These are phyloP conservation scores for Aphaenogaster floridana DNA, from an alignment of 1,140 invertebrate species.

Conservation along the genomic window DNA sequence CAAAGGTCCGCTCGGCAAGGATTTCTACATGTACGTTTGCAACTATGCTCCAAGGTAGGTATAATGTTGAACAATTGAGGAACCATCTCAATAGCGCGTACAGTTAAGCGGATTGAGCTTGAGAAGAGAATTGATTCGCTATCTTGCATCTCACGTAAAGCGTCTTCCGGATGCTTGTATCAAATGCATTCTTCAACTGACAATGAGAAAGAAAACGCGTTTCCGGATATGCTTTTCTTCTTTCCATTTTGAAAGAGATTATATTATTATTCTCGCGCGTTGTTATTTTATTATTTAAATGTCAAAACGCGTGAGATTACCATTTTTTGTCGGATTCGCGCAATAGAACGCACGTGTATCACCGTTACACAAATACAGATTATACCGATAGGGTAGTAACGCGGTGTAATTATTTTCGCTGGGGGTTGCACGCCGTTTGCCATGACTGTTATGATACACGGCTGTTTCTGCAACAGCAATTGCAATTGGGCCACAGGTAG, in stretches of 20 bases:
- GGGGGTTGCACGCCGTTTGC: background rate
- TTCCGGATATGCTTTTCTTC: background rate
- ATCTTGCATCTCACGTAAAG: background rate
- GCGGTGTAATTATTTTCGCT: slow-evolving; percentile 38
- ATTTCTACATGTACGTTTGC: slow-evolving; percentile 94
- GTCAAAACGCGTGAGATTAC: background rate
- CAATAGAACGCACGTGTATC: background rate
- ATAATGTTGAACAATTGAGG: background rate
- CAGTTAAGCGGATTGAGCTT: background rate
- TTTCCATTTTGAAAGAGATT: background rate
- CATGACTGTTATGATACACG: slow-evolving; percentile 51
- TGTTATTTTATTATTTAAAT: background rate
- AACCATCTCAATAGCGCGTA: background rate
- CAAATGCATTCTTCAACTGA: background rate
- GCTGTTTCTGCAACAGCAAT: slow-evolving; percentile 43
- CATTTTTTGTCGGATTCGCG: background rate
- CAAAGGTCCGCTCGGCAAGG: slow-evolving; percentile 87
- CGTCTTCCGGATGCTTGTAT: background rate
- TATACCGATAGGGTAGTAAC: background rate
- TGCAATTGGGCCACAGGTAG: slow-evolving; percentile 44
- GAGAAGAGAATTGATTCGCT: background rate
- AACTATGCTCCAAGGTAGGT: slow-evolving; percentile 95
- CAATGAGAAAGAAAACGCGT: background rate
- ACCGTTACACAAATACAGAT: background rate
- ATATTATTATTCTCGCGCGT: background rate